phyloP scores from a whole-genome alignment of 2,888 invertebrate genomes.

The Plagodis pulveraria region DNA sequence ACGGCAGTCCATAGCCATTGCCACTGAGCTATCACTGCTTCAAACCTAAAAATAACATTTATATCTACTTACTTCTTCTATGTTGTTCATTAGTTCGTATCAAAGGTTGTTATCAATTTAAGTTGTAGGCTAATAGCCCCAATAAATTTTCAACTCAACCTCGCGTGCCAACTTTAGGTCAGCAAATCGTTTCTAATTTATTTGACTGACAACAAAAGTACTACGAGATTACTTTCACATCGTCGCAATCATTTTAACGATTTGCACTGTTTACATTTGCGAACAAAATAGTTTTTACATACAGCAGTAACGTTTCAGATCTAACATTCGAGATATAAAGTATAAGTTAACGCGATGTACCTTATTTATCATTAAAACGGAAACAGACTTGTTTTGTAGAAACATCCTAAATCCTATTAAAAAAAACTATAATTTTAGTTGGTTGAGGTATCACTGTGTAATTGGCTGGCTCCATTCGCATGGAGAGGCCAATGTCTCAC shows the following conservation, averaged over 20 bases:
- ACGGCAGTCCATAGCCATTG: too few species aligned
- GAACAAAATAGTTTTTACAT: background rate
- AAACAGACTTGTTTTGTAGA: too few species aligned
- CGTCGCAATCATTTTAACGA: conserved; percentile 18
- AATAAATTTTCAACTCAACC: conserved; percentile 20
- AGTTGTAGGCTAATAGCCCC: too few species aligned
- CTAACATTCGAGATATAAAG: background rate
- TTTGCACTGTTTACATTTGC: conserved; percentile 8
- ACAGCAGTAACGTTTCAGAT: background rate
- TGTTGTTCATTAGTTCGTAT: background rate
- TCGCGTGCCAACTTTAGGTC: conserved; percentile 19
- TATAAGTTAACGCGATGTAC: background rate
- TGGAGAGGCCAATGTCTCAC: too few species aligned
- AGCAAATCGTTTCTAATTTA: conserved; percentile 29
- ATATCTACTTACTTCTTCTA: background rate
- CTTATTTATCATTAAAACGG: too few species aligned
- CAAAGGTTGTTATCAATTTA: too few species aligned
- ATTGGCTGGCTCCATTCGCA: too few species aligned
- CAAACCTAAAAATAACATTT: too few species aligned
- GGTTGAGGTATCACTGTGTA: too few species aligned
- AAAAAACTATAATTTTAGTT: too few species aligned
- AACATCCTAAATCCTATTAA: too few species aligned
- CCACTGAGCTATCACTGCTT: too few species aligned
- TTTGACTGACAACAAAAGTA: conserved; percentile 46
- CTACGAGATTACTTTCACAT: conserved; percentile 10